Conservation (phyloP, 2,113 vertebrate species). For the Willisornis vidua region DNA sequence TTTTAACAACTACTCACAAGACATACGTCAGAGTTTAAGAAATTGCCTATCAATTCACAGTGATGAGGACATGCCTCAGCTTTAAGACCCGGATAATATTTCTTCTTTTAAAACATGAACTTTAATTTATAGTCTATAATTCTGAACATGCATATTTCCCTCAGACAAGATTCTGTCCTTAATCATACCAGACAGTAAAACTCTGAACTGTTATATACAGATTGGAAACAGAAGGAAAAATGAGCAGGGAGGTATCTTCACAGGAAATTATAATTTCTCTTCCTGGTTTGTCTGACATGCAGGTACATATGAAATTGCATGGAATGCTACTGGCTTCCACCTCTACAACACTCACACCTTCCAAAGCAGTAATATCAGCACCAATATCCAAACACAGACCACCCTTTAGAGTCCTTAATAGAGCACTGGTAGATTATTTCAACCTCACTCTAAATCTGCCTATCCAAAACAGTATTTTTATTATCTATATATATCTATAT, state of each 20-base stretch:
- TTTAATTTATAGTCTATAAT: background rate
- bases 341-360: background rate
- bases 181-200: background rate
- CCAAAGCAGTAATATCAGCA: background rate
- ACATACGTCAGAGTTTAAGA: background rate
- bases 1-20: background rate
- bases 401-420: background rate
- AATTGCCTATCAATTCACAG: background rate
- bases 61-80: background rate
- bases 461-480: background rate
- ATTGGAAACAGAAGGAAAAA: background rate
- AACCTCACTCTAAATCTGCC: background rate
- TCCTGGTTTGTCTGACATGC: background rate
- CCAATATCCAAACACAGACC: background rate
- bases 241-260: background rate
- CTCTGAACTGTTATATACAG: background rate
- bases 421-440: background rate
- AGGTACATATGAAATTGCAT: background rate
- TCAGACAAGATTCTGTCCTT: background rate
- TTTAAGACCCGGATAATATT: background rate
- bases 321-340: background rate
- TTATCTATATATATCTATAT: background rate
- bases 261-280: background rate
- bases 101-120: background rate
- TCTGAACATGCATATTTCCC: background rate